Base-by-base conservation (phyloP, 2,888 invertebrate species). In the Ceramica pisi region DNA sequence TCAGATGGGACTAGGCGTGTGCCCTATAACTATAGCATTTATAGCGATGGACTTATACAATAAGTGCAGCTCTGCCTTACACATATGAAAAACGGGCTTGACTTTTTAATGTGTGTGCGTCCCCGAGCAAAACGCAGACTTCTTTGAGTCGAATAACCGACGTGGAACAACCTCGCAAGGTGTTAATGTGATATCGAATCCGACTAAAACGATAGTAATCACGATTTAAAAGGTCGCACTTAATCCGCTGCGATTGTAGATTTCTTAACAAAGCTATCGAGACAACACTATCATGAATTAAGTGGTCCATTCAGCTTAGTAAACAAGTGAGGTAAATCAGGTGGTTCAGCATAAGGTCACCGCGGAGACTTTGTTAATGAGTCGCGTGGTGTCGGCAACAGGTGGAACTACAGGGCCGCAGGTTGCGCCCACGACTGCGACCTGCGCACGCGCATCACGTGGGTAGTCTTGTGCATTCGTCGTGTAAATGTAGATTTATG, bases 401-500 rank as follows among this genome's bases (percentile, higher is more conserved):
- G 62, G 62, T 62, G 62, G 2, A 8, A 4, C 26, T 5, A 31
- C n/a, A 31, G 31, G n/a, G n/a, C 26, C 53, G 53, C 16, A 44
- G 51, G 38, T 10, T 38, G 38, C 38, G 41, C 75, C 66, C 55
- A 56, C 75, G 38, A 21, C 19, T 1, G 9, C 26, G 14, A 12
- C 10, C 21, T 31, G 73, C 56, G 71, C 67, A 75, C 50, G 75
- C 71, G 75, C 35, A 35, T 35, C 4, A 6, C 14, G 48, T 75
- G 71, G 67, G 67, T 9, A 41, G 23, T 14, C 21, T 31, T 56
- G 21, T 38, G 41, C 41, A 48, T 38, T 55, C 7, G 23, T 23
- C 31, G 23, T 56, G 35, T 63, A 38, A 73, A 73, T 55, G 55
- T 50, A n/a, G 56, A 67, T 75, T 56, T 72, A 75, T 66, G n/a